Base-by-base conservation (phyloP, 2,888 invertebrate species). In the Neuroscelio doddi region DNA sequence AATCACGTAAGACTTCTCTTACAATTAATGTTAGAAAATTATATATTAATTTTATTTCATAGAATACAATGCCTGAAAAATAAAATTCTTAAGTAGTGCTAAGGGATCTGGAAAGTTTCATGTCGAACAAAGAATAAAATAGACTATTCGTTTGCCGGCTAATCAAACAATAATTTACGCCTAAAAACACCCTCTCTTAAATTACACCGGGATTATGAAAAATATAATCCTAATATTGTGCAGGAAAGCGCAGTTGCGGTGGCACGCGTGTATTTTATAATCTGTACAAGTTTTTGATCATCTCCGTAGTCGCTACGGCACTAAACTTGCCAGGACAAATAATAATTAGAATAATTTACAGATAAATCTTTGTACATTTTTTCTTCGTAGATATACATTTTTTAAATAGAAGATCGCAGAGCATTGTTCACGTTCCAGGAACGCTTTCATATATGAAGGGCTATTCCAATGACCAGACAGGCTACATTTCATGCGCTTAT, bases 191-290 rank as follows among this genome's bases (percentile, higher is more conserved):
- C 45, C 50, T 55, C 49, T 52, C 21, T 15, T 68, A 53, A 59
- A 67, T 68, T 68, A 80, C 78, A 81, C 79, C 76, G 75, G 78
- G 74, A 64, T 81, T 83, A 82, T 83, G 80, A 83, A 83, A 83
- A 83, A 83, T 82, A 83, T 83, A 83, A 82, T 81, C 79, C 80
- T 81, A 82, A 73, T 70, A 76, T 78, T 81, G 80, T 81, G 80
- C 81, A 80, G 75, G 76, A 76, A 81, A 74, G 69, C 70, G 69
- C 65, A 57, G 64, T 52, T 57, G 55, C 64, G 41, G 32, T 47
- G 47, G 59, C 64, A 64, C 70, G 52, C 68, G 51, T 72, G 73
- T 56, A 67, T 70, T 73, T 70, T 71, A 76, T 77, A 77, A 78
- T 83, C 80, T 83, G 81, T 82, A 83, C 83, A 83, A 21, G 32